Base-by-base conservation (phyloP, 1,140 invertebrate genomes). In the Drosophila subobscura region DNA sequence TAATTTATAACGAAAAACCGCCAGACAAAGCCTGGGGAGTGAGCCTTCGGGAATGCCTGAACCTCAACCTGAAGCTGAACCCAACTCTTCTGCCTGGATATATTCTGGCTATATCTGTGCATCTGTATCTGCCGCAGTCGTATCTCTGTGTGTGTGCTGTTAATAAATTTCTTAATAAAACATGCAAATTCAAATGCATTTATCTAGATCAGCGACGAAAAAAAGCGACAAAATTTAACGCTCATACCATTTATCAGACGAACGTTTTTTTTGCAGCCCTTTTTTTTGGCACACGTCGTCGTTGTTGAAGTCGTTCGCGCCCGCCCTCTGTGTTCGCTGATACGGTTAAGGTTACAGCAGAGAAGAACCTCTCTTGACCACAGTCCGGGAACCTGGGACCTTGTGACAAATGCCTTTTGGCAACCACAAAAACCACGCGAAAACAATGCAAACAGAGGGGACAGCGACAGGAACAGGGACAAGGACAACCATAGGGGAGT, bases 111-210 rank as follows among this genome's bases (percentile, higher is more conserved):
- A 37, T 37, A 37, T 37, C 33, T 37, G 33, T 37, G 33, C 33
- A 37, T 37, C 33, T 12, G 33, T 37, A 37, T 37, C 33, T 37
- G 10, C 3, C 33, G 4, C 10, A 37, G 10, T 10, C 10, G 8
- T 37, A 10, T 37, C 27, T 29, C 2, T 53, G 75, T 47, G 42
- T 63, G 51, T 67, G 59, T 76, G 74, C 10, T 77, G 83, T 88
- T 88, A 88, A 88, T 88, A 88, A 88, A 88, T 88, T 88, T 88
- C 83, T 88, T 88, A 88, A 88, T 88, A 88, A 88, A 88, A 88
- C 72, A 88, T 79, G 79, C 83, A 88, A 89, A 88, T 89, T 88
- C 84, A 88, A 88, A 88, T 88, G 79, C 83, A 88, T 88, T 88
- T 88, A 88, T 88, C 83, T 88, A 88, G 83, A 88, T 88, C 83